These are phyloP conservation scores for Halichoerus grypus DNA, from an alignment of 2,113 vertebrate species.

Conservation along the genomic window DNA sequence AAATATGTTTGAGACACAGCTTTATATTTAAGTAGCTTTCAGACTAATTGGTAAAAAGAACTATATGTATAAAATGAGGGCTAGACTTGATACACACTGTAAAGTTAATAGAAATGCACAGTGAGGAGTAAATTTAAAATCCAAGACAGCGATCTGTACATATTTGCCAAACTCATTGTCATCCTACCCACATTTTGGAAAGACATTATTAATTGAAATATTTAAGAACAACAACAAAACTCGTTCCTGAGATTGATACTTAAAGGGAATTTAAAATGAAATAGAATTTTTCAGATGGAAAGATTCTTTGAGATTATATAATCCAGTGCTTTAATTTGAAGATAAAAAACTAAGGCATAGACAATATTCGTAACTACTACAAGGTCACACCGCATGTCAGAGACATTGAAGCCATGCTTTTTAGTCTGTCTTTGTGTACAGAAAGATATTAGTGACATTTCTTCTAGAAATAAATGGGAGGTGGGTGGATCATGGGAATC, in stretches of 20 bases:
- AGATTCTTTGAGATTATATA: not conserved
- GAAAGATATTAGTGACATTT: not conserved
- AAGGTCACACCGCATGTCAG: not conserved
- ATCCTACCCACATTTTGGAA: constrained; percentile 9
- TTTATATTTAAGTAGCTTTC: not conserved
- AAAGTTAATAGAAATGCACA: not conserved
- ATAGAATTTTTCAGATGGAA: constrained; percentile 3
- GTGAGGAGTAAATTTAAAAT: not conserved
- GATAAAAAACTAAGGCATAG: not conserved
- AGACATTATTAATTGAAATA: not conserved
- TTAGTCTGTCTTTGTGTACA: not conserved
- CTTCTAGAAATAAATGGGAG: not conserved
- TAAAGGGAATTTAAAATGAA: constrained; percentile 24
- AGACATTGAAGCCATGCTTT: not conserved
- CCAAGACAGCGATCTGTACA: not conserved
- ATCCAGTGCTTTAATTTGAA: constrained; percentile 28
- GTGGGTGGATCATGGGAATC: not conserved
- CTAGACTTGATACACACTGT: not conserved
- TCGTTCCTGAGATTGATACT: not conserved
- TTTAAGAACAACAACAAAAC: not conserved
- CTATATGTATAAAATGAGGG: not conserved
- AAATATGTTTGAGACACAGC: not conserved
- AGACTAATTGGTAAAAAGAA: not conserved
- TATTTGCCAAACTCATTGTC: not conserved
- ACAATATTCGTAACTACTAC: not conserved